Conservation (phyloP, 2,888 invertebrate species). For the Drosophila tripunctata region DNA sequence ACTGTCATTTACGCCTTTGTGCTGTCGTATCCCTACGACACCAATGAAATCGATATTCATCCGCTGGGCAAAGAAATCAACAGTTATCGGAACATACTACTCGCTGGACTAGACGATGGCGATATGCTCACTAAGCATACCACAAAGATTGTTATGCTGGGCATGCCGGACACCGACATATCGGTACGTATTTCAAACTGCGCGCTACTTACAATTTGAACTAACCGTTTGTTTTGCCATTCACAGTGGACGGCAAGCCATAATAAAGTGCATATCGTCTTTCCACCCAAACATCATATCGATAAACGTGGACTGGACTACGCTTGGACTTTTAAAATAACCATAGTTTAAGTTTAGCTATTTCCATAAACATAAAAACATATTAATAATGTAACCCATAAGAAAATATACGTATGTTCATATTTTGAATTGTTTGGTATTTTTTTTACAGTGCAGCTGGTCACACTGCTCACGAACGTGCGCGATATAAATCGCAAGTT, state of each 20-base stretch:
- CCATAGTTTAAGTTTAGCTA: slow-evolving; percentile 46
- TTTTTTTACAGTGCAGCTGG: neutral
- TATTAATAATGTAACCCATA: neutral
- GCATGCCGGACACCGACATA: slow-evolving; percentile 82
- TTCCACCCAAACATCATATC: slow-evolving; percentile 82
- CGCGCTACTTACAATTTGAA: neutral
- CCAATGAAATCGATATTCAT: slow-evolving; percentile 85
- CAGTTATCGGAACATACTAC: slow-evolving; percentile 42
- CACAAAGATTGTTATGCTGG: slow-evolving; percentile 84
- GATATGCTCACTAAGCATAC: slow-evolving; percentile 40
- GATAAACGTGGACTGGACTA: slow-evolving; percentile 80
- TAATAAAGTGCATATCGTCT: slow-evolving; percentile 72
- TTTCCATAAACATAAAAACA: neutral
- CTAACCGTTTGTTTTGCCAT: slow-evolving; percentile 51
- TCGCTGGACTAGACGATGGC: slow-evolving; percentile 61
- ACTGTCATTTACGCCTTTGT: slow-evolving; percentile 88
- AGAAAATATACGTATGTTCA: neutral
- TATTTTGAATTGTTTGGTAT: neutral
- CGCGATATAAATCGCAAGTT: slow-evolving; percentile 9
- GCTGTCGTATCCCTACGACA: slow-evolving; percentile 88
- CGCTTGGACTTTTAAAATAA: slow-evolving; percentile 84
- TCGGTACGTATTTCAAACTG: slow-evolving; percentile 48
- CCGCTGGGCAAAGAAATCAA: slow-evolving; percentile 76
- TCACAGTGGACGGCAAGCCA: slow-evolving; percentile 74
- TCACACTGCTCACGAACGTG: slow-evolving; percentile 6